These are phyloP conservation scores for Okamejei kenojei DNA, from an alignment of 2,797 vertebrate genomes.

Conservation along the genomic window DNA sequence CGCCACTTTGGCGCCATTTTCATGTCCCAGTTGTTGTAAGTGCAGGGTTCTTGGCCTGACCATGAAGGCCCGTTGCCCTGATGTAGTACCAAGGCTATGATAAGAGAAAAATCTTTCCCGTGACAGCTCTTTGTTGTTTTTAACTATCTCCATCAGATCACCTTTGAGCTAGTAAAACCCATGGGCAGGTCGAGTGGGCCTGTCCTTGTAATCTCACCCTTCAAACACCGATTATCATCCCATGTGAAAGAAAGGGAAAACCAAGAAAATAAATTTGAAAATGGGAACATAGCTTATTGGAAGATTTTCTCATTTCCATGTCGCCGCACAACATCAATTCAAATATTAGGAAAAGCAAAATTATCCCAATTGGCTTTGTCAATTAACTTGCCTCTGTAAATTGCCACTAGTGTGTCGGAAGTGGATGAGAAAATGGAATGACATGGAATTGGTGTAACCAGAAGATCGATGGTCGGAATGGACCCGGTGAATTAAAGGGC, in stretches of 20 bases:
- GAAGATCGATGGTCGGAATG: too few species aligned
- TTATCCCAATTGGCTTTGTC: not conserved
- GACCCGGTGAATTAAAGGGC: too few species aligned
- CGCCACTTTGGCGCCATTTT: too few species aligned
- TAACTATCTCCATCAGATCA: not conserved
- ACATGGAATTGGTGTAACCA: too few species aligned
- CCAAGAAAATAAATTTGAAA: not conserved
- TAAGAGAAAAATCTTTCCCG: not conserved
- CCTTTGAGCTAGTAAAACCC: not conserved
- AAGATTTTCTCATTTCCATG: not conserved
- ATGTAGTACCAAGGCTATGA: not conserved
- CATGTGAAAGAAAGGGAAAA: not conserved
- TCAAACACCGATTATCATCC: not conserved
- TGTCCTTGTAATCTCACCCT: not conserved
- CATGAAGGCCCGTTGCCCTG: not conserved
- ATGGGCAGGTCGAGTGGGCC: not conserved
- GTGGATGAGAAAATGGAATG: too few species aligned
- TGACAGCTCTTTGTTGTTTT: not conserved
- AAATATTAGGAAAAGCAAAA: not conserved
- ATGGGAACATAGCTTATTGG: not conserved
- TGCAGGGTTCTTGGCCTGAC: too few species aligned
- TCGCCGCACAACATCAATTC: not conserved
- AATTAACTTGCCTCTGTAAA: too few species aligned
- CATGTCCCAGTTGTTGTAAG: too few species aligned
- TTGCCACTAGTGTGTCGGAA: too few species aligned